These are phyloP conservation scores for Pipistrellus nathusii DNA, from an alignment of 2,797 vertebrate genomes.

Conservation along the genomic window DNA sequence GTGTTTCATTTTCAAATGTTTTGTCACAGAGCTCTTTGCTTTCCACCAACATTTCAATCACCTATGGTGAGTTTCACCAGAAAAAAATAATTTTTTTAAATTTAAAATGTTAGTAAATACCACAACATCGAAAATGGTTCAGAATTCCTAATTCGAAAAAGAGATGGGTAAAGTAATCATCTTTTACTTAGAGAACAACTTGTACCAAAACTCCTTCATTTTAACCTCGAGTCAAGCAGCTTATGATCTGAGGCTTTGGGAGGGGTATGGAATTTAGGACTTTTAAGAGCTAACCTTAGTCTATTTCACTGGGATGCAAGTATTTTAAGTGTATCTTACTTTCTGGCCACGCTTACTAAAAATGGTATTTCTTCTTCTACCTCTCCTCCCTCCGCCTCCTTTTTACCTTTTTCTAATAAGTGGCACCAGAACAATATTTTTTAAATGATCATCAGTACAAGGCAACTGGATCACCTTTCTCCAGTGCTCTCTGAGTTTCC, in stretches of 20 bases:
- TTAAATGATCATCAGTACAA: neutral
- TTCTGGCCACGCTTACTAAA: slow-evolving; percentile 12
- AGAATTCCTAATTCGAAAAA: neutral
- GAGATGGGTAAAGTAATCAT: neutral
- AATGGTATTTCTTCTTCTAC: neutral
- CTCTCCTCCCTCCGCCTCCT: neutral
- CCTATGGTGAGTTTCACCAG: neutral
- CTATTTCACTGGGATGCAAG: slow-evolving; percentile 39
- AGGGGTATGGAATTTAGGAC: neutral
- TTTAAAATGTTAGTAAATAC: slow-evolving; percentile 62
- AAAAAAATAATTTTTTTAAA: slow-evolving; percentile 28
- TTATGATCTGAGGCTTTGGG: slow-evolving; percentile 24
- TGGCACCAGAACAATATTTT: neutral
- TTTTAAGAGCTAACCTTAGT: slow-evolving; percentile 12
- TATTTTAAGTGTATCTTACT: slow-evolving; percentile 33
- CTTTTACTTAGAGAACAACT: slow-evolving; percentile 33
- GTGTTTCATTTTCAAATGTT: slow-evolving; percentile 77
- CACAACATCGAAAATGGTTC: neutral
- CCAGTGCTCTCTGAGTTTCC: neutral
- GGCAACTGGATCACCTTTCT: neutral
- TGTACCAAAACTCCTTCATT: neutral
- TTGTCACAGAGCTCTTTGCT: slow-evolving; percentile 53
- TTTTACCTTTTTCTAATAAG: neutral
- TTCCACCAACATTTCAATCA: slow-evolving; percentile 47
- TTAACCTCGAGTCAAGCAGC: neutral